Evolutionary conservation across 2,113 vertebrate genomes (phyloP).

Genomic region (Diphyllodes magnificus): DNA sequence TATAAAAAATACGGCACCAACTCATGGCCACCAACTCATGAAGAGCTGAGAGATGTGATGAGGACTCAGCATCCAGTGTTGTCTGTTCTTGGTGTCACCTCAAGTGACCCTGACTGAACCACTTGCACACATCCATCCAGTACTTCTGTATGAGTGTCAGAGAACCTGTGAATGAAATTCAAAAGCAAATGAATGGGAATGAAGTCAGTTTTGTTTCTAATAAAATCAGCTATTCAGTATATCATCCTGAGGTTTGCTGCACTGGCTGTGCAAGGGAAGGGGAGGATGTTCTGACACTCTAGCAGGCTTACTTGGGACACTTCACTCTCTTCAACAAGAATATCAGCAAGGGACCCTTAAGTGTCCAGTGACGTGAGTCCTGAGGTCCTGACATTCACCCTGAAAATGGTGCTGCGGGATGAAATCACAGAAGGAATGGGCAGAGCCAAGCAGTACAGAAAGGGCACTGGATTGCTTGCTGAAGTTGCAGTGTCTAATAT

Average conservation of each 20-base stretch:
- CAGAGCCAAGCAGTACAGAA: background rate
- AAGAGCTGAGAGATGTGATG: background rate
- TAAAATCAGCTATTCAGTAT: background rate
- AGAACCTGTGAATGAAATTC: background rate
- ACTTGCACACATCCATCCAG: background rate
- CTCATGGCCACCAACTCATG: background rate
- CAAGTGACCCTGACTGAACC: background rate
- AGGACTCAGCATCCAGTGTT: background rate
- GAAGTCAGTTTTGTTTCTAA: background rate
- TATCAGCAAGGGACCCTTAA: background rate
- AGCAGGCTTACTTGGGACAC: background rate
- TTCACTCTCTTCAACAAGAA: background rate
- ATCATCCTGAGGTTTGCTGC: background rate
- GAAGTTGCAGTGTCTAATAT: conserved; percentile 5
- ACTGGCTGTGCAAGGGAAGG: background rate
- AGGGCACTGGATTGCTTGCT: background rate
- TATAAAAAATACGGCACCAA: background rate
- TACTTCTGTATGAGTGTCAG: background rate
- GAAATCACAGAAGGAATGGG: background rate
- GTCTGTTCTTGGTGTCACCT: background rate
- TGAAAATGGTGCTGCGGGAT: background rate
- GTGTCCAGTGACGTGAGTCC: background rate
- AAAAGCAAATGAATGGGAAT: background rate
- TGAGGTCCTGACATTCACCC: background rate
- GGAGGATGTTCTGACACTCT: background rate